Evolutionary conservation across 2,113 vertebrate species (phyloP).

Genomic region (Numida meleagris): DNA sequence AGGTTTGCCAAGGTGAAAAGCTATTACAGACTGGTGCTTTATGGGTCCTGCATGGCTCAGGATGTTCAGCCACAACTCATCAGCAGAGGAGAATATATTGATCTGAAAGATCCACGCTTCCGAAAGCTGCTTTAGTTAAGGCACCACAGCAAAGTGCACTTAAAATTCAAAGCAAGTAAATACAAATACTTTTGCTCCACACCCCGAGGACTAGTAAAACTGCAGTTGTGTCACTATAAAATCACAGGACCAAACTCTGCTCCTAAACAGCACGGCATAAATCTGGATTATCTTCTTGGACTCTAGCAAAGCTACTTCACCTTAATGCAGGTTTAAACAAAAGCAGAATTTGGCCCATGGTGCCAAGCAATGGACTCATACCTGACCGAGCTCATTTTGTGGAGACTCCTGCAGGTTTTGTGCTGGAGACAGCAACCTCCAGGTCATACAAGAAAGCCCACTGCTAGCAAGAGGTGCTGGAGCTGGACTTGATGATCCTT

Average conservation of each 20-base stretch:
- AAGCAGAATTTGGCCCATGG: not conserved
- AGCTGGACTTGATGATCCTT: too few species aligned
- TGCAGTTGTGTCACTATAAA: not conserved
- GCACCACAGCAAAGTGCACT: not conserved
- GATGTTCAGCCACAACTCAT: not conserved
- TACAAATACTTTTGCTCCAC: not conserved
- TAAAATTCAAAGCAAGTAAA: constrained; percentile 20
- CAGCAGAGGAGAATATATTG: not conserved
- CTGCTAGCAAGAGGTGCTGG: not conserved
- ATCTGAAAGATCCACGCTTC: not conserved
- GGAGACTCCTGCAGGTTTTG: not conserved
- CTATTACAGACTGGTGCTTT: not conserved
- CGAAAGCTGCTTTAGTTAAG: not conserved
- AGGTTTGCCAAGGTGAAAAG: not conserved
- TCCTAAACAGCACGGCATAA: not conserved
- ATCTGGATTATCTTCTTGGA: not conserved
- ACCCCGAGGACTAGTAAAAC: not conserved
- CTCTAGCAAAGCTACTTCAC: not conserved
- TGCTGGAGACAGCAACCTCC: not conserved
- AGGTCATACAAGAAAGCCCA: not conserved
- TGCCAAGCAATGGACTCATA: not conserved
- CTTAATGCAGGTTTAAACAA: not conserved
- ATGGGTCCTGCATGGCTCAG: not conserved
- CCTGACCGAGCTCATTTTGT: not conserved
- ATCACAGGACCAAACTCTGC: not conserved